Base-by-base conservation (phyloP, 37 sponge, comb jelly and placozoan species). In the Aplysina aerophoba region DNA sequence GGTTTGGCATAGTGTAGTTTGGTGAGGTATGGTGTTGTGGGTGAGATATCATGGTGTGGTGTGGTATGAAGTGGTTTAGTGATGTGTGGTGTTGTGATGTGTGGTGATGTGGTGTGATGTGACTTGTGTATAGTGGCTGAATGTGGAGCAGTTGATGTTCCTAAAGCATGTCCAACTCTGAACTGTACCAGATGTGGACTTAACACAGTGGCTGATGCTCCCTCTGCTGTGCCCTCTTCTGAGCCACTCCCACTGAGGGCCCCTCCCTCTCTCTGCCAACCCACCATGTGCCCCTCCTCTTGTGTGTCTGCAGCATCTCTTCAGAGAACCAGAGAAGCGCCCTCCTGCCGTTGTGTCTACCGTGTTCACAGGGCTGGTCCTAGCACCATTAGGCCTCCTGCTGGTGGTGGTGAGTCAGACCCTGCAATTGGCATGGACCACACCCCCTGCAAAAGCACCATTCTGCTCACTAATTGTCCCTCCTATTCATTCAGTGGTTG, bases 261-360 rank as follows among this genome's bases (percentile, higher is more conserved):
- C 82, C n/a, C 57, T 60, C 35, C 40, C 82, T 54, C 57, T 60
- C 35, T 62, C 82, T 25, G 82, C 57, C 36, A 81, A 60, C 62
- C 8, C 50, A n/a, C n/a, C n/a, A 22, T 20, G 28, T 53, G 50
- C 38, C 39, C 24, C 25, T 50, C 12, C 36, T 53, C n/a, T 58
- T 79, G n/a, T 75, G 16, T 56, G 25, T 20, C 6, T 85, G 22
- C 83, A 94, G 91, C 95, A 97, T 64, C 12, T 88, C 82, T 97
- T 94, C 87, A 67, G 91, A 58, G 86, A 66, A 20, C 92, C 94
- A n/a, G 97, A 97, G 73, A 93, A 93, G 84, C 72, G 92, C 19
- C 95, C 97, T 61, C 91, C 97, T n/a, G 62, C 41, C 16, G 60
- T 82, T 37, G 80, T 97, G 77, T 91, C 97, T 22, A 59, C 77